Evolutionary conservation across 2,797 vertebrate genomes (phyloP).

Genomic region (Rhinichthys osculus): DNA sequence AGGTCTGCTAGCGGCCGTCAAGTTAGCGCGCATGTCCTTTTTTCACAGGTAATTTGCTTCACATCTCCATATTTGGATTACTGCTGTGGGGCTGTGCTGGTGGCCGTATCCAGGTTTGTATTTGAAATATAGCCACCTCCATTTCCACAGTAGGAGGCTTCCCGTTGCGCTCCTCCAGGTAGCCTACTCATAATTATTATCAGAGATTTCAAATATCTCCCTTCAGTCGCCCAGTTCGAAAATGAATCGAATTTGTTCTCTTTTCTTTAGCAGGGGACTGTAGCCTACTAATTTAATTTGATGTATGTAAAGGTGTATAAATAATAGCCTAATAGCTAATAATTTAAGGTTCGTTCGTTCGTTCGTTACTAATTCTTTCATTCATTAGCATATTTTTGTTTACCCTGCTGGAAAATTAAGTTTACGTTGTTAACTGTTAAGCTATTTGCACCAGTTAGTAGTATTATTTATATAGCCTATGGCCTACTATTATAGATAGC

Average conservation of each 20-base stretch:
- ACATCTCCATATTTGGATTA: slow-evolving; percentile 73
- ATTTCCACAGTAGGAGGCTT: slow-evolving; percentile 62
- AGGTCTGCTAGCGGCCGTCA: slow-evolving; percentile 59
- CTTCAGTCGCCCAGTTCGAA: slow-evolving; percentile 59
- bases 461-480: too few species aligned
- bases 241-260: background rate
- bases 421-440: background rate
- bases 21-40: slow-evolving; percentile 66
- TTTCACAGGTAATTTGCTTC: slow-evolving; percentile 78
- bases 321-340: background rate
- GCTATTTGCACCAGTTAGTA: background rate
- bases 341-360: too few species aligned
- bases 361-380: background rate
- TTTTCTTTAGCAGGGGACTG: background rate
- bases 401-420: background rate
- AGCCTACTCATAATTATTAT: slow-evolving; percentile 68
- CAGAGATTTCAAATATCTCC: slow-evolving; percentile 66
- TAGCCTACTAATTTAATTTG: background rate
- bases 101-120: slow-evolving; percentile 53
- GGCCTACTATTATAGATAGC: too few species aligned
- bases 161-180: slow-evolving; percentile 43
- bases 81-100: slow-evolving; percentile 54
- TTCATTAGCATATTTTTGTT: background rate
- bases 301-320: background rate
- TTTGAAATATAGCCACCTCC: slow-evolving; percentile 65